phyloP scores from a whole-genome alignment of 2,888 invertebrate genomes.

The Temnothorax rugatulus region DNA sequence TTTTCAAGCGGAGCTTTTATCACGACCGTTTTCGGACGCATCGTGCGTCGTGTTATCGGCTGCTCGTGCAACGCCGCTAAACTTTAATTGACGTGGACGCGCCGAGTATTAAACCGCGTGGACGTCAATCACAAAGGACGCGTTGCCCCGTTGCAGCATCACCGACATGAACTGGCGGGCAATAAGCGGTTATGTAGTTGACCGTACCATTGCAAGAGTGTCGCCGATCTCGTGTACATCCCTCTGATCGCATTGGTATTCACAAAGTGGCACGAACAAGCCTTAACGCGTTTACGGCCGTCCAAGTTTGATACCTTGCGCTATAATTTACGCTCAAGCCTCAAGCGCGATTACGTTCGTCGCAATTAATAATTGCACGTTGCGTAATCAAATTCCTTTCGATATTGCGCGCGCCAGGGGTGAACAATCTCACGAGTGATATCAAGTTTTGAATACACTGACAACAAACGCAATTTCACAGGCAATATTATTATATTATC shows the following conservation, averaged over 20 bases:
- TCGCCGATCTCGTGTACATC: conserved; percentile 60
- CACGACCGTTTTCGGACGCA: conserved; percentile 32
- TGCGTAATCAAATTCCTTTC: conserved; percentile 12
- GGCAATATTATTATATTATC: conserved; percentile 13
- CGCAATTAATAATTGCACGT: not conserved
- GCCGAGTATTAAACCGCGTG: conserved; percentile 74
- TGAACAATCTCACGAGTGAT: not conserved
- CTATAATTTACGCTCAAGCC: conserved; percentile 19
- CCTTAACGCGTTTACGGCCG: conserved; percentile 40
- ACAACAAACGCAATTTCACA: conserved; percentile 16
- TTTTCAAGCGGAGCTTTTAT: conserved; percentile 57
- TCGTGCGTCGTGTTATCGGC: conserved; percentile 63
- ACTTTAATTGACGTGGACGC: conserved; percentile 74
- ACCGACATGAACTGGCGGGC: conserved; percentile 70
- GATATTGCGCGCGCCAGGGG: not conserved
- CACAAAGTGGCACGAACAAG: conserved; percentile 76
- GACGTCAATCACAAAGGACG: conserved; percentile 75
- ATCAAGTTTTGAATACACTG: not conserved
- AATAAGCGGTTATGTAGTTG: conserved; percentile 73
- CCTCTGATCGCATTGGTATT: conserved; percentile 78
- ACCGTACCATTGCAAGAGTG: conserved; percentile 70
- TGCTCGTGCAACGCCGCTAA: conserved; percentile 60
- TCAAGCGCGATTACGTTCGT: not conserved
- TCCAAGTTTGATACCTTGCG: conserved; percentile 27
- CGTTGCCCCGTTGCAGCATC: conserved; percentile 66